Evolutionary conservation across 2,113 vertebrate genomes (phyloP).

Genomic region (Pituophis catenifer): DNA sequence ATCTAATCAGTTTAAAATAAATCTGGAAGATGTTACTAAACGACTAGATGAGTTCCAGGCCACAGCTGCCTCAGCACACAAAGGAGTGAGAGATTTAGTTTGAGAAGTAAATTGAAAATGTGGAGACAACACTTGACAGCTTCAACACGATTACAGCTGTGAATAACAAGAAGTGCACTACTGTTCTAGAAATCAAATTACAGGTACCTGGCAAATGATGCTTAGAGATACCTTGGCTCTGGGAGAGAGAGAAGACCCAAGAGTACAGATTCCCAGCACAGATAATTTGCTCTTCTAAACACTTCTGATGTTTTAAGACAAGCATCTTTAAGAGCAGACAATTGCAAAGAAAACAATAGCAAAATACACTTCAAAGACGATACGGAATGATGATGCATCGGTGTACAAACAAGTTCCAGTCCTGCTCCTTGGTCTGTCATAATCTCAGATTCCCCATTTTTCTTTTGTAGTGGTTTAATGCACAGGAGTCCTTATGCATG

Average conservation of each 20-base stretch:
- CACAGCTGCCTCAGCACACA: constrained; percentile 57
- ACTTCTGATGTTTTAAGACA: constrained; percentile 17
- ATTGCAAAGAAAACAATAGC: constrained; percentile 22
- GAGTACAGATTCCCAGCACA: not conserved
- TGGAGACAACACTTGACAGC: constrained; percentile 61
- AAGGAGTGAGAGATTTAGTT: constrained; percentile 65
- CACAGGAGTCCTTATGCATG: constrained; percentile 1
- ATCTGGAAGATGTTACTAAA: constrained; percentile 80
- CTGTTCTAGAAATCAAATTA: constrained; percentile 49
- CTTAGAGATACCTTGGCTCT: not conserved
- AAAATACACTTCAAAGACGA: constrained; percentile 30
- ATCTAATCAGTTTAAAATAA: constrained; percentile 78
- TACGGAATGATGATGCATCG: not conserved
- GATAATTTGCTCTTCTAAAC: not conserved
- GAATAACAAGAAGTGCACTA: constrained; percentile 47
- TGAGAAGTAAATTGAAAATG: constrained; percentile 64
- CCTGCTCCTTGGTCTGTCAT: not conserved
- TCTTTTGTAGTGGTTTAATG: constrained; percentile 33
- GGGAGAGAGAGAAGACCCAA: not conserved
- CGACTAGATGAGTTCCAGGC: constrained; percentile 77
- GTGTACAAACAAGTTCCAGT: constrained; percentile 26
- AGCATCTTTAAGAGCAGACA: constrained; percentile 23
- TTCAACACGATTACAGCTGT: constrained; percentile 51
- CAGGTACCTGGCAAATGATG: constrained; percentile 14
- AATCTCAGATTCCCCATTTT: constrained; percentile 22